Conservation (phyloP, 2,113 vertebrate genomes). For the Spheniscus mendiculus region DNA sequence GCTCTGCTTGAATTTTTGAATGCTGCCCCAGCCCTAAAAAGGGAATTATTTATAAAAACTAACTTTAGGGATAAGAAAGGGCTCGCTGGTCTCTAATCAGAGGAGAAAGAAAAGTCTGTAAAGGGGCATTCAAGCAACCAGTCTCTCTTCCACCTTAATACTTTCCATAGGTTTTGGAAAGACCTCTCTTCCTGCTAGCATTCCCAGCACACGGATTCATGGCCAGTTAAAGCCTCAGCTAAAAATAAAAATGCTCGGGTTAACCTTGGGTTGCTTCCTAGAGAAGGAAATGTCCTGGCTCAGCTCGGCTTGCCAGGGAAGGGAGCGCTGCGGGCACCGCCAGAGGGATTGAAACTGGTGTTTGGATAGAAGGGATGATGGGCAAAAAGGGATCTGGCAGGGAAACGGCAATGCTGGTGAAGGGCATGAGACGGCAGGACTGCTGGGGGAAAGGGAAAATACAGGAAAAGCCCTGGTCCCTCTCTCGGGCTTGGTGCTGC, state of each 20-base stretch:
- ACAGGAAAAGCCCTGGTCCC: not conserved
- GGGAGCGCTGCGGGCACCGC: accelerated
- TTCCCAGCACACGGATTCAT: not conserved
- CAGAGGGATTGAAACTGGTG: not conserved
- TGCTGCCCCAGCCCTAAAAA: not conserved
- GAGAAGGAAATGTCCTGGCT: not conserved
- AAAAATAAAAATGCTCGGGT: not conserved
- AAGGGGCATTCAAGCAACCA: not conserved
- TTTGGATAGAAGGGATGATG: not conserved
- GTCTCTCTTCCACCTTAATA: not conserved
- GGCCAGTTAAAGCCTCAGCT: not conserved
- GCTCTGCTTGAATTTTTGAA: not conserved
- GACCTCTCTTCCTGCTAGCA: not conserved
- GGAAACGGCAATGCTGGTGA: not conserved
- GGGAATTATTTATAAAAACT: not conserved
- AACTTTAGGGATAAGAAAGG: not conserved
- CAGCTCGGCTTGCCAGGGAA: not conserved
- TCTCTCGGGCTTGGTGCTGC: not conserved
- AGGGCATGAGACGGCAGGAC: not conserved
- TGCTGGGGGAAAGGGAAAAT: not conserved
- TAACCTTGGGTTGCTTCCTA: not conserved
- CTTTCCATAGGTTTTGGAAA: not conserved
- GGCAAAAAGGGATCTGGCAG: not conserved
- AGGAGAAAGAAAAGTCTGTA: not conserved
- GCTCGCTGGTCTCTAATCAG: not conserved